Evolutionary conservation across 2,888 invertebrate genomes (phyloP), one percentile per base, ranked within the genome.

Genomic region (Hyles lineata): DNA sequence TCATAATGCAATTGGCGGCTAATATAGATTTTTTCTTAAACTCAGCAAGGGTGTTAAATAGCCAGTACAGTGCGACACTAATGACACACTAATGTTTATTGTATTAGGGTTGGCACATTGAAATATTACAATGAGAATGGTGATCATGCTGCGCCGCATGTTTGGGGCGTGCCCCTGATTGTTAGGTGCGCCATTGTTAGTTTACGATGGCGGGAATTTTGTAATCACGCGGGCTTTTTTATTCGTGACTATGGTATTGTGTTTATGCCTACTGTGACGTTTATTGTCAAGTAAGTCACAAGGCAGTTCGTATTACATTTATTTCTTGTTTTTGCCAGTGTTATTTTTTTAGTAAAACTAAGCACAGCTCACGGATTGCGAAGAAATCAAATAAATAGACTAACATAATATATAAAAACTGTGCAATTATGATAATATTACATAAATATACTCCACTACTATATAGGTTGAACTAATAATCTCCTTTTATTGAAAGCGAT

Each of bases 81-180:
- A 94, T 94, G 92, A 93, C 88, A 92, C 80, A 90, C 86, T 92
- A 90, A 93, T 90, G 89, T 89, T 93, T 94, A 94, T 94, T 94
- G 91, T 94, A 94, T 93, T 93, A 94, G 92, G 90, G 90, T 88
- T 89, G 87, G 89, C 90, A 90, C 89, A 92, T 78, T 87, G 87
- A 88, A 90, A 89, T 92, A 92, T 92, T 92, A 90, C 88, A 92
- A 91, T 93, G 82, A 87, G 89, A 92, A 93, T 91, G 78, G 90
- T 80, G 85, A 90, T 90, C 93, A 92, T 85, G 93, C 93, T 91
- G 94, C 69, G 94, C 79, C 43, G 84, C 91, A 89, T 94, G 94
- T 94, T 94, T 93, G 89, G 93, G 94, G 94, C 94, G 94, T 89
- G 93, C 88, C 89, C 69, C 75, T 83, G 86, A 90, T 90, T 90